A percentile compares a stretch with the other conserved stretches of the same genome.
Conservation (phyloP, 2,113 vertebrate species). For the Notothenia coriiceps region DNA sequence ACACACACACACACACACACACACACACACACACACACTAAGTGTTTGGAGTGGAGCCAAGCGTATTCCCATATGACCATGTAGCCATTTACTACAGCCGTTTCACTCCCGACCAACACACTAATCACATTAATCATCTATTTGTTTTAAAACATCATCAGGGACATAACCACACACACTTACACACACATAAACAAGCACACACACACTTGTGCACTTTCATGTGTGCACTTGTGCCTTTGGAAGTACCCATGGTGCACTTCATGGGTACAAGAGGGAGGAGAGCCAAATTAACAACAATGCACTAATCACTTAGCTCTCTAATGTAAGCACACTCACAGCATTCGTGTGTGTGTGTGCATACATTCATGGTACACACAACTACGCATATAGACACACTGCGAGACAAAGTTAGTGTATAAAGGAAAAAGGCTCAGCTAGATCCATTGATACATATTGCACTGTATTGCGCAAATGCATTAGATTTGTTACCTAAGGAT, state of each 20-base stretch:
- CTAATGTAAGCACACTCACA: constrained; percentile 66
- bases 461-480: neutral
- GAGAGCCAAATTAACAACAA: constrained; percentile 76
- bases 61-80: constrained; percentile 86
- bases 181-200: constrained; percentile 38
- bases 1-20: constrained; percentile 8
- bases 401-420: neutral
- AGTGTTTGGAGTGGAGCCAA: constrained; percentile 83
- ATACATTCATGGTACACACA: constrained; percentile 35
- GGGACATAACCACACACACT: constrained; percentile 80
- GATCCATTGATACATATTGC: neutral
- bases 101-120: constrained; percentile 85
- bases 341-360: constrained; percentile 28
- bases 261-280: constrained; percentile 67
- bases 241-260: constrained; percentile 58
- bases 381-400: neutral
- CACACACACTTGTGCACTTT: constrained; percentile 49
- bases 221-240: constrained; percentile 74
- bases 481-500: neutral
- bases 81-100: constrained; percentile 85
- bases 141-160: constrained; percentile 93
- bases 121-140: constrained; percentile 96
- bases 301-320: constrained; percentile 77
- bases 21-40: constrained; percentile 6
- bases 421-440: neutral